These are phyloP conservation scores for Pholis gunnellus DNA, from an alignment of 2,113 vertebrate genomes.

Conservation along the genomic window DNA sequence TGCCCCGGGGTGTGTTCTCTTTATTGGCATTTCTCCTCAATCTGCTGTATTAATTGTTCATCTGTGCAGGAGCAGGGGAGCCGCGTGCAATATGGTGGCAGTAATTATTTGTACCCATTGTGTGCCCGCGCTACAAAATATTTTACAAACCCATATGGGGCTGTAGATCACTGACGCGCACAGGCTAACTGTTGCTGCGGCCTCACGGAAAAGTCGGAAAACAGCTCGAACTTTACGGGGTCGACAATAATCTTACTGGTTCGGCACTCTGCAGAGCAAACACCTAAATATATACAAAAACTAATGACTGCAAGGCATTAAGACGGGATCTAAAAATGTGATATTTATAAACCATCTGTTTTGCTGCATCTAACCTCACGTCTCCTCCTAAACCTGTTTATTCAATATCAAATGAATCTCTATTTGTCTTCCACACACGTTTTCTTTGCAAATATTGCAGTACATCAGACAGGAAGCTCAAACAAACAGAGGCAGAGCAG, in stretches of 20 bases:
- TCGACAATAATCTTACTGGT: neutral
- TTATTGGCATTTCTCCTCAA: constrained; percentile 79
- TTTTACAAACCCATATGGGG: constrained; percentile 50
- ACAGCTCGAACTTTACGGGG: neutral
- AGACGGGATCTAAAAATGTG: constrained; percentile 16
- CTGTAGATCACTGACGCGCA: constrained; percentile 34
- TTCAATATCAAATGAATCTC: constrained; percentile 27
- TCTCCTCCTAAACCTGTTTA: constrained; percentile 12
- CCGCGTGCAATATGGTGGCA: constrained; percentile 72
- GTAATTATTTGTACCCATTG: constrained; percentile 79
- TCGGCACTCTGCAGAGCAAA: neutral
- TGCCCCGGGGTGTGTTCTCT: constrained; percentile 74
- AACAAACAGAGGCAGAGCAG: constrained; percentile 26
- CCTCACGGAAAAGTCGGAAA: neutral
- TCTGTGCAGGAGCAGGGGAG: constrained; percentile 75
- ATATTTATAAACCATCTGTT: constrained; percentile 37
- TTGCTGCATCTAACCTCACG: neutral
- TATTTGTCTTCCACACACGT: neutral
- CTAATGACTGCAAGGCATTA: constrained; percentile 28
- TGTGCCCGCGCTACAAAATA: constrained; percentile 60
- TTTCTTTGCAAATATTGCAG: neutral
- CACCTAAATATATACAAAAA: neutral
- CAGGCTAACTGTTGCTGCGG: constrained; percentile 70
- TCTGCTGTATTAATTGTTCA: constrained; percentile 84
- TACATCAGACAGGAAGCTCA: constrained; percentile 16